phyloP scores from a whole-genome alignment of 2,888 invertebrate species.

The Lathronympha strigana region DNA sequence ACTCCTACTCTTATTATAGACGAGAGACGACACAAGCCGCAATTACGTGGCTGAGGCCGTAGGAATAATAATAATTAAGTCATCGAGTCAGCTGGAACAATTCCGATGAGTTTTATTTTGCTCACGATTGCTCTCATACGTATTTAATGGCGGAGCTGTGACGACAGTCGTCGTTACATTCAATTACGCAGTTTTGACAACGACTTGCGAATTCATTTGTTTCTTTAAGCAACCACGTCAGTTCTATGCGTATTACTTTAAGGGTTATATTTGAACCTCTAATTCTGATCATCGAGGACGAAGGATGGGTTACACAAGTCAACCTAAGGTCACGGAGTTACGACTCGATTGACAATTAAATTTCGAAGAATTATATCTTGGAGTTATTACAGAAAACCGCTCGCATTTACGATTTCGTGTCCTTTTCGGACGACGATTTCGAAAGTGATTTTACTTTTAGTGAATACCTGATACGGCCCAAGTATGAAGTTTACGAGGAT shows the following conservation, averaged over 20 bases:
- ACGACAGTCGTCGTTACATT: conserved; percentile 40
- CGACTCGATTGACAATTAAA: conserved; percentile 38
- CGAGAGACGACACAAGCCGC: conserved; percentile 64
- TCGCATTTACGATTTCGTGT: conserved; percentile 58
- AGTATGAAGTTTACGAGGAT: conserved; percentile 60
- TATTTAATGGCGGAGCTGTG: conserved; percentile 42
- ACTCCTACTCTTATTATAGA: conserved; percentile 62
- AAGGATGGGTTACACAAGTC: conserved; percentile 29
- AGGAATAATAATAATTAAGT: conserved; percentile 75
- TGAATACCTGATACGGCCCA: conserved; percentile 46
- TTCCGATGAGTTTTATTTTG: conserved; percentile 52
- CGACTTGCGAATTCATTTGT: conserved; percentile 26
- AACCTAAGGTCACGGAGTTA: conserved; percentile 31
- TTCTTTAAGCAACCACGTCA: background rate
- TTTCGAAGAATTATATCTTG: conserved; percentile 47
- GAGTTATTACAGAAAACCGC: conserved; percentile 50
- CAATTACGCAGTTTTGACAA: conserved; percentile 36
- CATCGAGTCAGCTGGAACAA: conserved; percentile 50
- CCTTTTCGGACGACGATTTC: conserved; percentile 69
- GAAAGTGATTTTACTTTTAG: conserved; percentile 69
- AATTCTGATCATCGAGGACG: background rate
- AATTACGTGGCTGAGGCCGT: conserved; percentile 62
- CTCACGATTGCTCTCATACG: conserved; percentile 48
- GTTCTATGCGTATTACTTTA: conserved; percentile 16
- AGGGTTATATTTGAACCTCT: conserved; percentile 6